Evolutionary conservation across 2,888 invertebrate genomes (phyloP).

Genomic region (Meiosimyza decipiens): DNA sequence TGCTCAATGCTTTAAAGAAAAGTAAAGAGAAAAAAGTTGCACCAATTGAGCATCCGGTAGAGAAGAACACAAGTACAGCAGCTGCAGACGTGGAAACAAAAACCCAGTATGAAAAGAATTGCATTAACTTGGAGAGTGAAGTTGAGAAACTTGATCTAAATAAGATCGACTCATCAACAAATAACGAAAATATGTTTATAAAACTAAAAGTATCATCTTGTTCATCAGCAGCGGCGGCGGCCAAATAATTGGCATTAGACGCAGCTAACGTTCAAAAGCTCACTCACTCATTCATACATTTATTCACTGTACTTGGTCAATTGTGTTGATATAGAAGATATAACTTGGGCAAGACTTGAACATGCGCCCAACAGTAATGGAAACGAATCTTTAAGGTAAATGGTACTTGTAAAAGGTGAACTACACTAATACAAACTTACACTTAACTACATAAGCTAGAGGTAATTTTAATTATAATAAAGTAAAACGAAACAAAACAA

Average conservation of each 20-base stretch:
- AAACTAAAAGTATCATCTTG: conserved; percentile 62
- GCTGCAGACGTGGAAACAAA: conserved; percentile 45
- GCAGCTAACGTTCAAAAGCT: too few species aligned
- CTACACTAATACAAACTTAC: too few species aligned
- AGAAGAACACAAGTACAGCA: conserved; percentile 36
- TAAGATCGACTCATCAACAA: conserved; percentile 53
- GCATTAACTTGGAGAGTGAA: conserved; percentile 63
- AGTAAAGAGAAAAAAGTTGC: conserved; percentile 63
- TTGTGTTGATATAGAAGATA: too few species aligned
- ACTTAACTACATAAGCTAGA: too few species aligned
- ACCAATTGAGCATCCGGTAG: conserved; percentile 45
- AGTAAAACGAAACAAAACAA: too few species aligned
- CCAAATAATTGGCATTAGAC: conserved; percentile 25
- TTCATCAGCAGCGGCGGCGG: conserved; percentile 50
- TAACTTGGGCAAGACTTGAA: too few species aligned
- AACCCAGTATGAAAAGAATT: conserved; percentile 62
- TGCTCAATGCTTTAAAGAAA: conserved; percentile 64
- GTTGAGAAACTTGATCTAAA: conserved; percentile 65
- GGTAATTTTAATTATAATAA: too few species aligned
- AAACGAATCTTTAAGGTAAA: neutral
- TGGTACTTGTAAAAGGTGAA: too few species aligned
- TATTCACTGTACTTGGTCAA: too few species aligned
- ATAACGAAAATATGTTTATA: conserved; percentile 59
- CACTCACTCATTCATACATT: too few species aligned
- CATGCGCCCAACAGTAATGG: neutral